These are phyloP conservation scores for Dendrophyllia cribrosa DNA, from an alignment of 64 coral and sea anemone genomes.

Conservation along the genomic window DNA sequence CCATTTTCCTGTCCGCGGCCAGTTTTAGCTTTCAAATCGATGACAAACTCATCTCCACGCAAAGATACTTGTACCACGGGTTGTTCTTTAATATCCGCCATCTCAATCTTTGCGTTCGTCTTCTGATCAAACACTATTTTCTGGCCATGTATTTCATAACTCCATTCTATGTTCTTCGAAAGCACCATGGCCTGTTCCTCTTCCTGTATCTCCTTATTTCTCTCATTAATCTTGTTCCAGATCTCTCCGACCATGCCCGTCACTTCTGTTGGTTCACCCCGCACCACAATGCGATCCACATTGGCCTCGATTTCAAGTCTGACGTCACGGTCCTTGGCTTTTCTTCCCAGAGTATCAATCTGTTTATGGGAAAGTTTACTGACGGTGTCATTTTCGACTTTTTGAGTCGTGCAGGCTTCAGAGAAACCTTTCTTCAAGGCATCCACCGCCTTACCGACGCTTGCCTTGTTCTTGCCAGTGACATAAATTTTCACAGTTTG, in stretches of 20 bases:
- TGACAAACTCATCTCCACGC: slow-evolving; percentile 1
- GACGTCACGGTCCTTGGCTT: slow-evolving; percentile 61
- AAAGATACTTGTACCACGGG: neutral
- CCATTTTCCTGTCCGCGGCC: neutral
- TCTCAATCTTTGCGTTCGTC: slow-evolving; percentile 11
- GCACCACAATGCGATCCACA: slow-evolving; percentile 43
- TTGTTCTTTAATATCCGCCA: neutral
- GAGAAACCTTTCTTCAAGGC: slow-evolving; percentile 49
- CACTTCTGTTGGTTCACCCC: slow-evolving; percentile 60
- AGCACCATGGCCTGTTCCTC: slow-evolving; percentile 1
- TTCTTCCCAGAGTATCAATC: slow-evolving; percentile 6
- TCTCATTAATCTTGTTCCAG: slow-evolving; percentile 32
- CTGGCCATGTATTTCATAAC: neutral
- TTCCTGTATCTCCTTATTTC: slow-evolving; percentile 30
- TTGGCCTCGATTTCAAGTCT: slow-evolving; percentile 37
- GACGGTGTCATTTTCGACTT: slow-evolving; percentile 32
- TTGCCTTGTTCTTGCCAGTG: slow-evolving; percentile 16
- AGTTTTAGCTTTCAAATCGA: slow-evolving; percentile 26
- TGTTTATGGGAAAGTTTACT: slow-evolving; percentile 33
- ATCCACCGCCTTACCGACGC: slow-evolving; percentile 15
- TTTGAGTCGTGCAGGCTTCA: slow-evolving; percentile 37
- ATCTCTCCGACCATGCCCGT: slow-evolving; percentile 45
- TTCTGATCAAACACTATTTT: neutral
- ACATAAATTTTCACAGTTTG: slow-evolving; percentile 29
- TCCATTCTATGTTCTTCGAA: slow-evolving; percentile 25